Percentiles rank a stretch among this genome's conserved stretches.
Conservation (phyloP, 1,140 invertebrate species). For the Caenorhabditis elegans region WBcel235 BX284602.5:8995501-8996000, state of each 20-base stretch:
- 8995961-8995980: slow-evolving; percentile 94
- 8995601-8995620: slow-evolving; percentile 62
- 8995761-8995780: slow-evolving; percentile 86
- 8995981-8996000: slow-evolving; percentile 94
- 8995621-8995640: slow-evolving; percentile 78
- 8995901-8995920: slow-evolving; percentile 88
- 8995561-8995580: no score
- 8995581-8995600: no score
- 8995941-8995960: slow-evolving; percentile 89
- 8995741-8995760: slow-evolving; percentile 91
- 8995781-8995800: slow-evolving; percentile 98
- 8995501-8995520: background rate
- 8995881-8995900: slow-evolving; percentile 79
- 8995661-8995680: slow-evolving; percentile 77
- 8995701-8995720: slow-evolving; percentile 13
- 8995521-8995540: no score
- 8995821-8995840: slow-evolving; percentile 77
- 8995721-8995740: slow-evolving; percentile 90
- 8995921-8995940: slow-evolving; percentile 88
- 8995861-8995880: slow-evolving; percentile 77
- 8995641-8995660: slow-evolving; percentile 94
- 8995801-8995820: slow-evolving; percentile 97
- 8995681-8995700: background rate
- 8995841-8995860: background rate
- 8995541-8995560: no score